Evolutionary conservation across 2,888 invertebrate species (phyloP).

Genomic region (Tinea trinotella): DNA sequence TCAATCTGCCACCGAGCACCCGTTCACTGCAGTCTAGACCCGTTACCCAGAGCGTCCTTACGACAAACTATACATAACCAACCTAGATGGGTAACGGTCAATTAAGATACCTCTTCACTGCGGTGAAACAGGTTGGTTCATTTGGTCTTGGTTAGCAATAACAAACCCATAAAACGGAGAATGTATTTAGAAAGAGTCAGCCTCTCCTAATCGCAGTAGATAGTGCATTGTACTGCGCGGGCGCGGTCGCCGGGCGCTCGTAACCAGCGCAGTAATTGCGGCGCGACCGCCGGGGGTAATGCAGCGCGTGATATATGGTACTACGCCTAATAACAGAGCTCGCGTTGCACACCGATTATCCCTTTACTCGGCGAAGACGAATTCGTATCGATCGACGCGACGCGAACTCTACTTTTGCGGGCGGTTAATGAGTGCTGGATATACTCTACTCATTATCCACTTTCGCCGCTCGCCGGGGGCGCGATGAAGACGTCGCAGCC

Average conservation of each 20-base stretch:
- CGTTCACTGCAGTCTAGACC: not conserved
- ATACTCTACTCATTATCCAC: conserved; percentile 69
- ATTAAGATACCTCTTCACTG: not conserved
- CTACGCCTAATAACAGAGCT: conserved; percentile 65
- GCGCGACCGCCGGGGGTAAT: conserved; percentile 61
- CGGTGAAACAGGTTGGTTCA: not conserved
- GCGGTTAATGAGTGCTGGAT: conserved; percentile 64
- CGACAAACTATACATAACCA: not conserved
- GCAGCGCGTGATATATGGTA: conserved; percentile 68
- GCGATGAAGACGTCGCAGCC: conserved; percentile 60
- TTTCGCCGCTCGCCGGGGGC: conserved; percentile 49
- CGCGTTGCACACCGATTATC: conserved; percentile 58
- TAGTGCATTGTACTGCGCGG: conserved; percentile 39
- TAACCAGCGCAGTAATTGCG: conserved; percentile 49
- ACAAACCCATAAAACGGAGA: not conserved
- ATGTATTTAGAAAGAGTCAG: conserved; percentile 2
- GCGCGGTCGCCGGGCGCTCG: conserved; percentile 34
- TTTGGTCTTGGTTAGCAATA: not conserved
- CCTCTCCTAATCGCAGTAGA: conserved; percentile 29
- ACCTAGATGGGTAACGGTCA: conserved; percentile 12
- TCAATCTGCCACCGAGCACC: conserved; percentile 41
- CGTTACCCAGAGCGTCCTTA: not conserved
- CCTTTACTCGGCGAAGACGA: conserved; percentile 62
- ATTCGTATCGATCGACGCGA: conserved; percentile 63
- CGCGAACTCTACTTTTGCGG: conserved; percentile 37